Evolutionary conservation across 2,113 vertebrate genomes (phyloP).

Genomic region (Conger conger): DNA sequence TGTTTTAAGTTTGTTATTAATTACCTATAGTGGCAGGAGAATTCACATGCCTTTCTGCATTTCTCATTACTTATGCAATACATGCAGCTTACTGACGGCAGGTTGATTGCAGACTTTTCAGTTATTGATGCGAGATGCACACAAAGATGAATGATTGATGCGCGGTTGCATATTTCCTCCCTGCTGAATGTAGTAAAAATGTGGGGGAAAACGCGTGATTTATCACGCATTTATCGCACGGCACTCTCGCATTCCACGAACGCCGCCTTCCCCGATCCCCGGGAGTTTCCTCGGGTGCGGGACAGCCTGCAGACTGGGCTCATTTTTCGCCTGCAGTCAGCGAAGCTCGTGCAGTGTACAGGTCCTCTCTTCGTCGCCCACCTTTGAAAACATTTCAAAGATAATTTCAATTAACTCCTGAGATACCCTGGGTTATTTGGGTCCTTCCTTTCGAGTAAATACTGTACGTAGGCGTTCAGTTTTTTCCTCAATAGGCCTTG

Average conservation of each 20-base stretch:
- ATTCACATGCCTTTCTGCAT: too few species aligned
- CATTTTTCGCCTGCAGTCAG: not conserved
- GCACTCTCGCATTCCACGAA: not conserved
- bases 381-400: not conserved
- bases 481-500: not conserved
- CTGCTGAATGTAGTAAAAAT: too few species aligned
- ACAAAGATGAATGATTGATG: too few species aligned
- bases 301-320: not conserved
- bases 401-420: not conserved
- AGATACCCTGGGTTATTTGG: not conserved
- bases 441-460: not conserved
- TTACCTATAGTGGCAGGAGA: too few species aligned
- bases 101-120: too few species aligned
- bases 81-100: too few species aligned
- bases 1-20: too few species aligned
- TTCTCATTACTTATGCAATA: too few species aligned
- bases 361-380: not conserved
- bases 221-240: too few species aligned
- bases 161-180: too few species aligned
- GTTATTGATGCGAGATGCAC: too few species aligned
- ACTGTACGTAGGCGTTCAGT: not conserved
- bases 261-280: not conserved
- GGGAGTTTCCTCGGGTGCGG: not conserved
- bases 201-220: too few species aligned
- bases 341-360: not conserved